Percentiles rank a stretch among this genome's conserved stretches.
These are phyloP conservation scores for Gasterosteus nipponicus DNA, from an alignment of 2,113 vertebrate species.

Conservation along the genomic window DNA sequence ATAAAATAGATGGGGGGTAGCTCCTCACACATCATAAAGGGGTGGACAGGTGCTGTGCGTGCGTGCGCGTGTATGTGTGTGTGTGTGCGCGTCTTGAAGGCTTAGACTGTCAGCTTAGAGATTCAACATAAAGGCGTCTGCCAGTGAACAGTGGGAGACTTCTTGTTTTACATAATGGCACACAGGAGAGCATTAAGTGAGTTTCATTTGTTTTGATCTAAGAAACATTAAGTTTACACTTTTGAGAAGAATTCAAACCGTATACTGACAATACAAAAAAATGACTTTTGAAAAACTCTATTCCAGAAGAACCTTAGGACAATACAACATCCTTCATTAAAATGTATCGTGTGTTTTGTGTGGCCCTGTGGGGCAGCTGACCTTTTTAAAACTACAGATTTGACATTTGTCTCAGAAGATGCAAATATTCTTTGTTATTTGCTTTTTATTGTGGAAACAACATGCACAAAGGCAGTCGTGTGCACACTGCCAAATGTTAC, in stretches of 20 bases:
- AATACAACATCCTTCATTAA: background rate
- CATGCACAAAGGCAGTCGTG: background rate
- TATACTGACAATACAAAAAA: background rate
- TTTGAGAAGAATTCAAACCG: background rate
- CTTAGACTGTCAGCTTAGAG: constrained; percentile 48
- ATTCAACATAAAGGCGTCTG: constrained; percentile 50
- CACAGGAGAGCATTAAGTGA: background rate
- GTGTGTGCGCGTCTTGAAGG: background rate
- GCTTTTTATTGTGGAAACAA: background rate
- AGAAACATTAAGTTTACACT: background rate
- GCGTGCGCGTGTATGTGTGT: background rate
- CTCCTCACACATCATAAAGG: background rate
- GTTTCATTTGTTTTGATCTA: background rate
- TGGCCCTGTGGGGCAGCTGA: background rate
- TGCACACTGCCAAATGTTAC: background rate
- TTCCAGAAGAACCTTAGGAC: background rate
- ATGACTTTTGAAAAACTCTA: background rate
- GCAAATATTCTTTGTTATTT: background rate
- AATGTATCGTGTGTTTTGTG: background rate
- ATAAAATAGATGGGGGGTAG: background rate
- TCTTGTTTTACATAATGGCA: too few relatives aligned
- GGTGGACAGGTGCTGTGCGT: constrained; percentile 36
- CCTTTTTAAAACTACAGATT: background rate
- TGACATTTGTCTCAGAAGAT: constrained; percentile 1
- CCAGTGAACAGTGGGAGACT: background rate